Evolutionary conservation across 2,888 invertebrate genomes (phyloP).

Genomic region (Coecobrya sp.): DNA sequence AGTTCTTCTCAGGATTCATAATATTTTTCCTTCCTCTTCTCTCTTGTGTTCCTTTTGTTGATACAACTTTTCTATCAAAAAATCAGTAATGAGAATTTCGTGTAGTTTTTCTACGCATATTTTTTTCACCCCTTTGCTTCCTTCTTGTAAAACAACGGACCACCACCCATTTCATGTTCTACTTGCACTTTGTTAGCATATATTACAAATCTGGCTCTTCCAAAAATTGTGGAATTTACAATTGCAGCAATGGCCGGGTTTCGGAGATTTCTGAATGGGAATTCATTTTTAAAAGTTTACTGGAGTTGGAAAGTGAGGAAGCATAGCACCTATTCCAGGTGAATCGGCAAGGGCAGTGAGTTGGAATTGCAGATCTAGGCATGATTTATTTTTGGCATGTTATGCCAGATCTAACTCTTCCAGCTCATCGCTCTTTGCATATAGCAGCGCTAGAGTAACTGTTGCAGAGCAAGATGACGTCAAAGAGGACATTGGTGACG

Average conservation of each 20-base stretch:
- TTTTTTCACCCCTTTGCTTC: conserved; percentile 8
- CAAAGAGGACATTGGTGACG: background rate
- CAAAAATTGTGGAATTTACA: background rate
- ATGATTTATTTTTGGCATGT: conserved; percentile 87
- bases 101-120: conserved; percentile 15
- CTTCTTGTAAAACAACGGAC: conserved; percentile 15
- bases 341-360: conserved; percentile 87
- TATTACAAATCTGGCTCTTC: background rate
- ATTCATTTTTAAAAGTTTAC: background rate
- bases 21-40: conserved; percentile 7
- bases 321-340: background rate
- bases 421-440: conserved; percentile 89
- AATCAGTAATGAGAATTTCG: conserved; percentile 68
- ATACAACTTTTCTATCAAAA: conserved; percentile 49
- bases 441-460: conserved; percentile 7
- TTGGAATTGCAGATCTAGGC: conserved; percentile 92
- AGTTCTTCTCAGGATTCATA: background rate
- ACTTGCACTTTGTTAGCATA: background rate
- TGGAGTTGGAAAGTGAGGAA: background rate
- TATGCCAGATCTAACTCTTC: conserved; percentile 93
- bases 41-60: conserved; percentile 1
- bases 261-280: too few relatives aligned
- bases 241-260: background rate
- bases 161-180: background rate
- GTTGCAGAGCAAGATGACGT: background rate